phyloP scores from a whole-genome alignment of 2,888 invertebrate species.

The Troides aeacus region DNA sequence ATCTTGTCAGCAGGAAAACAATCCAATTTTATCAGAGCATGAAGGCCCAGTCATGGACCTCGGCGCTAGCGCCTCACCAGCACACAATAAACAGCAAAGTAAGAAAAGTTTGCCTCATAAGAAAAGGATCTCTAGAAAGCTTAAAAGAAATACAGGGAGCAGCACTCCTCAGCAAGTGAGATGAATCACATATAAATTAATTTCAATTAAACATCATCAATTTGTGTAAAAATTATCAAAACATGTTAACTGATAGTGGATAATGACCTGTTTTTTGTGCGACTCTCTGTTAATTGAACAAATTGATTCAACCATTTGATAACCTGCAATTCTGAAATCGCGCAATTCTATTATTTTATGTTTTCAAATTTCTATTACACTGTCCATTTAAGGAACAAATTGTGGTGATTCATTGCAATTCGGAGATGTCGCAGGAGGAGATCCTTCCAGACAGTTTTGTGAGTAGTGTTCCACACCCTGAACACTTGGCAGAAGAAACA shows the following conservation, averaged over 20 bases:
- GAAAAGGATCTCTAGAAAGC: constrained; percentile 89
- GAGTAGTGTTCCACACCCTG: constrained; percentile 40
- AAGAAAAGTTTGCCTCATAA: constrained; percentile 91
- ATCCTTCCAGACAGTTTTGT: constrained; percentile 69
- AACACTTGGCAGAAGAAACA: constrained; percentile 46
- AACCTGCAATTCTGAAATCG: too few species aligned
- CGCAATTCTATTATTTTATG: too few species aligned
- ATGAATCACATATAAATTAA: background rate
- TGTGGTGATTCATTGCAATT: constrained; percentile 64
- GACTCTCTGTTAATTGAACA: too few species aligned
- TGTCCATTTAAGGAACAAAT: constrained; percentile 50
- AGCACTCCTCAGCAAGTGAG: constrained; percentile 66
- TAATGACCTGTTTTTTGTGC: too few species aligned
- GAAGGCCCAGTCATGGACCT: constrained; percentile 55
- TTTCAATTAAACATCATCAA: too few species aligned
- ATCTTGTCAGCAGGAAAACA: constrained; percentile 42
- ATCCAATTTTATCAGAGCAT: constrained; percentile 48
- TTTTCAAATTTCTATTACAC: background rate
- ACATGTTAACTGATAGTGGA: too few species aligned
- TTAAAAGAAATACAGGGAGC: constrained; percentile 66
- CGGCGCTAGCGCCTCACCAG: constrained; percentile 49
- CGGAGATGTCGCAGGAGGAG: constrained; percentile 61
- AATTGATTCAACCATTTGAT: too few species aligned
- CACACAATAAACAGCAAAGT: constrained; percentile 55
- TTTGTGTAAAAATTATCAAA: too few species aligned